Base-by-base conservation (phyloP, 2,797 vertebrate species). In the Melanotaenia maccullochi region DNA sequence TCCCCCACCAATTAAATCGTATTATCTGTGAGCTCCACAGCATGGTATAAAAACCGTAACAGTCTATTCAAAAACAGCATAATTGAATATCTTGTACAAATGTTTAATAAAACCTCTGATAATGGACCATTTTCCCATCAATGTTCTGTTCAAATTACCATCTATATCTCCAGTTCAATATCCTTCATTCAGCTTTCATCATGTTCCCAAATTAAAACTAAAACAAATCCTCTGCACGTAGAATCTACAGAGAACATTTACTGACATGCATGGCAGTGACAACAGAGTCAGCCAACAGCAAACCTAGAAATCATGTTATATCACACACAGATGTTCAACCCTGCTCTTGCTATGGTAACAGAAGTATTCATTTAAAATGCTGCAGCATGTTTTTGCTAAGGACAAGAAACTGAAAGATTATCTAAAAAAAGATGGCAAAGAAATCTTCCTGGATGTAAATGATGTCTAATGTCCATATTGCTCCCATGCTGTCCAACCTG, bases 401-500 rank as follows among this genome's bases (percentile, higher is more conserved):
- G 56, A 65, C 0, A 51, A 25, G 24, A 73, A 63, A 63, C 71
- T 83, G 44, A 66, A 52, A 75, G 24, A 73, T 28, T n/a, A 68
- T 12, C 57, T 58, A 64, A 78, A 74, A 55, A n/a, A 49, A 3
- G 9, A 74, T 59, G 60, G 71, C 56, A 75, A 63, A 71, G 77
- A 75, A 82, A 77, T 57, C 57, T 42, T 24, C 72, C 75, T 73
- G 82, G 87, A 88, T 90, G 85, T 79, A 89, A 91, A 90, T 81
- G 64, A 89, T 81, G 76, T 81, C 71, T 83, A 68, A 76, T 79
- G 86, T 89, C 89, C 89, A 89, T 82, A 30, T 91, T 78, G 82
- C 83, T 88, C 66, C 60, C 7, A 55, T 58, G 59, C 57, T 85
- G 78, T 77, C 78, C 85, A 70, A 78, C 60, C 62, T 84, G 64